These are phyloP conservation scores for Drosophila micromelanica DNA, from an alignment of 1,140 invertebrate genomes.

Conservation along the genomic window DNA sequence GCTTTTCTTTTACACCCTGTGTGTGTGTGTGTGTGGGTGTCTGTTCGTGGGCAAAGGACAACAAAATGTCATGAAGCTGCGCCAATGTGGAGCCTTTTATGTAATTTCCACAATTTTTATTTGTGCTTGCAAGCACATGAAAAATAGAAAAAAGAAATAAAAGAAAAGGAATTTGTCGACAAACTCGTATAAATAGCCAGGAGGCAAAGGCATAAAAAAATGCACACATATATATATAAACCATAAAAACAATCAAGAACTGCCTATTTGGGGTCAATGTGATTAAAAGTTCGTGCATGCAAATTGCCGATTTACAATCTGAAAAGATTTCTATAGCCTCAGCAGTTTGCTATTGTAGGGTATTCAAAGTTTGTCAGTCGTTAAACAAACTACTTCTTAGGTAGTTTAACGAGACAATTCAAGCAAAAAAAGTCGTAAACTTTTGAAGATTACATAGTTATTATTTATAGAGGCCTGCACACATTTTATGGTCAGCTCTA, in stretches of 20 bases:
- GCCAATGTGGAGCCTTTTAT: slow-evolving; percentile 81
- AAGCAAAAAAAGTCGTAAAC: slow-evolving; percentile 22
- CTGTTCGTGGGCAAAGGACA: slow-evolving; percentile 50
- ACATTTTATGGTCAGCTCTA: slow-evolving; percentile 16
- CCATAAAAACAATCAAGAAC: slow-evolving; percentile 14
- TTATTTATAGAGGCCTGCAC: slow-evolving; percentile 8
- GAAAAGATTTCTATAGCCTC: neutral
- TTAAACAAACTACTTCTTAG: slow-evolving; percentile 31
- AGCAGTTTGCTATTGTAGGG: neutral
- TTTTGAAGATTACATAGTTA: slow-evolving; percentile 5
- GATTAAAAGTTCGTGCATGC: slow-evolving; percentile 22
- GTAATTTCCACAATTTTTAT: slow-evolving; percentile 78
- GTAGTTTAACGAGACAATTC: slow-evolving; percentile 22
- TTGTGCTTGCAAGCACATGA: slow-evolving; percentile 46
- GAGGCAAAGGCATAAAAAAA: slow-evolving; percentile 46
- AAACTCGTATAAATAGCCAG: slow-evolving; percentile 49
- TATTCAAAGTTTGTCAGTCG: slow-evolving; percentile 20
- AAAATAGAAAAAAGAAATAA: slow-evolving; percentile 14
- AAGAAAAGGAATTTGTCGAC: slow-evolving; percentile 6
- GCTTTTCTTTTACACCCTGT: neutral
- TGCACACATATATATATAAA: slow-evolving; percentile 9
- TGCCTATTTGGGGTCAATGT: slow-evolving; percentile 18
- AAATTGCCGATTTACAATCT: slow-evolving; percentile 22
- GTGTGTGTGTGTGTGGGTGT: slow-evolving; percentile 15
- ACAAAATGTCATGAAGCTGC: slow-evolving; percentile 69